A percentile compares a stretch with the other conserved stretches of the same genome.
Evolutionary conservation across 2,888 invertebrate genomes (phyloP).

Genomic region (Chouioia cunea): DNA sequence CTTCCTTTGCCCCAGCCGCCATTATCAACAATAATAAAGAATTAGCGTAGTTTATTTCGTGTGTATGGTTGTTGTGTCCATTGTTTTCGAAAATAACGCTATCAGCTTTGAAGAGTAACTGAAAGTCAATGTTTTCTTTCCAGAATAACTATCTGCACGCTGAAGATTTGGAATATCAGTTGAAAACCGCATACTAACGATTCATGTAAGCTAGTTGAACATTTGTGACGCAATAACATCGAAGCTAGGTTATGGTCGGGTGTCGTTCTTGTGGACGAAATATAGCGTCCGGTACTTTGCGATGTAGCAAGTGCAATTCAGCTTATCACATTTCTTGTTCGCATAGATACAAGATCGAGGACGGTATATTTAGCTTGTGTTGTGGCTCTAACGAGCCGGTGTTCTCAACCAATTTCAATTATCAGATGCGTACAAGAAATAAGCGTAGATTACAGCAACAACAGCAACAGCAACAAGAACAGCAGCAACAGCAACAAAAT

Average conservation of each 20-base stretch:
- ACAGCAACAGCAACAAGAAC: slow-evolving; percentile 17
- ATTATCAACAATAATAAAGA: too few relatives aligned
- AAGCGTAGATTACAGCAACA: not conserved
- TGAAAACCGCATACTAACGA: too few relatives aligned
- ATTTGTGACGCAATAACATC: not conserved
- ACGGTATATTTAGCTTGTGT: slow-evolving; percentile 40
- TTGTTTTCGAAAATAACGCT: too few relatives aligned
- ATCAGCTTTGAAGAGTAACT: too few relatives aligned
- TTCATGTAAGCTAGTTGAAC: too few relatives aligned
- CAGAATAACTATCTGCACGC: too few relatives aligned
- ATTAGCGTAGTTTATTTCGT: too few relatives aligned
- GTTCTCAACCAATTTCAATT: not conserved
- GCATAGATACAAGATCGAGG: slow-evolving; percentile 33
- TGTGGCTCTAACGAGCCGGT: not conserved
- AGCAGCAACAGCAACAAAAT: not conserved
- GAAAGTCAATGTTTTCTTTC: too few relatives aligned
- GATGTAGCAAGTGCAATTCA: slow-evolving; percentile 28
- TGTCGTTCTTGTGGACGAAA: slow-evolving; percentile 41
- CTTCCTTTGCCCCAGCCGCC: too few relatives aligned
- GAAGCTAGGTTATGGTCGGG: slow-evolving; percentile 36
- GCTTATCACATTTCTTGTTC: slow-evolving; percentile 41
- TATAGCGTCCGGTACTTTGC: slow-evolving; percentile 37
- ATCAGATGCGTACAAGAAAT: slow-evolving; percentile 13
- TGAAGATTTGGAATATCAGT: too few relatives aligned
- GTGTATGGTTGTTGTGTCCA: too few relatives aligned